Evolutionary conservation across 2,113 vertebrate species (phyloP), one percentile per base, ranked within the genome.

Genomic region (Haplotaxodon microlepis): DNA sequence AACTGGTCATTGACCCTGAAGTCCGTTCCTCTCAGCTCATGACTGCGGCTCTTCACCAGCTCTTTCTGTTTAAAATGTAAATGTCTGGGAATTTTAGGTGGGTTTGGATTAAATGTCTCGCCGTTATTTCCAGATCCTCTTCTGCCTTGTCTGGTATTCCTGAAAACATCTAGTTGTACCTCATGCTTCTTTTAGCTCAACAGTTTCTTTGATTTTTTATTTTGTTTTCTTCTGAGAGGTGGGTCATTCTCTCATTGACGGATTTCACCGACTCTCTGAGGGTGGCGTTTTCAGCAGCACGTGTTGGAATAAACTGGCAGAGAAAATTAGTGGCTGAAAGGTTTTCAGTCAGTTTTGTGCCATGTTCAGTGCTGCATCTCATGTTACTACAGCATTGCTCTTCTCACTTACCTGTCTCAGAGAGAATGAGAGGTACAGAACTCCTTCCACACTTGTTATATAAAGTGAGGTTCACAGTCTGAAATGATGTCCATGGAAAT

Each of bases 231-330:
- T 29, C 56, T 29, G 8, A 16, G 56, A 59, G 7, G 24, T 16
- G 0, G 24, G 56, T 29, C 24, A 29, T 59, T 59, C 24, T 29
- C 56, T 16, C 24, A 29, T 2, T 29, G 56, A 59, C 2, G 13
- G 0, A 59, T 59, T 59, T 31, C 27, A 59, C 27, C 1, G 3
- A 59, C 56, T 59, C 56, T 29, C 56, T 59, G 27, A 16, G 13
- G 1, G 5, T 5, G 11, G 40, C 40, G 8, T 31, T 59, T 31
- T 59, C 56, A 59, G 8, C 27, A 16, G 27, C 7, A 9, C 0
- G 3, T 59, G 56, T 59, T 29, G 27, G 27, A 59, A 59, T 29
- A 29, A 59, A 29, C 27, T 59, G 56, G 8, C 27, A 59, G 56
- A 29, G 56, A 9, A 29, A 59, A 16, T 59, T 59, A 16, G 8